Percentiles rank a stretch among this genome's conserved stretches.
Evolutionary conservation across 2,113 vertebrate species (phyloP).

Genomic region (Trogon melanurus): DNA sequence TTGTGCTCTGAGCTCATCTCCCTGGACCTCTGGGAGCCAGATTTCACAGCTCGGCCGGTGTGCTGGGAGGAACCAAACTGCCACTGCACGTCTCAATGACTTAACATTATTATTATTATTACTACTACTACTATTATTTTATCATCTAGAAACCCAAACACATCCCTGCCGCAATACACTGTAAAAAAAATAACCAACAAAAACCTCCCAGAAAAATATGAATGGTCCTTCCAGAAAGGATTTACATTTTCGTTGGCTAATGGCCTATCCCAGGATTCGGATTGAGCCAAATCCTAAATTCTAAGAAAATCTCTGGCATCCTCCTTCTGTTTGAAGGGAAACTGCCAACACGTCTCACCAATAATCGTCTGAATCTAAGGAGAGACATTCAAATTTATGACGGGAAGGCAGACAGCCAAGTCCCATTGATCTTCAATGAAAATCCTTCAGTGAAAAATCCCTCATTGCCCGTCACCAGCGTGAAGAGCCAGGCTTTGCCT

Average conservation of each 20-base stretch:
- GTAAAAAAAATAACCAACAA: background rate
- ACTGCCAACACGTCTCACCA: conserved; percentile 44
- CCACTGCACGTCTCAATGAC: background rate
- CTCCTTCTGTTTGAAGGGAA: conserved; percentile 40
- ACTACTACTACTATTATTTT: background rate
- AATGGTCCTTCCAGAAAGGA: background rate
- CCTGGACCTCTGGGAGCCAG: background rate
- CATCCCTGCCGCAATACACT: background rate
- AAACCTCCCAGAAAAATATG: background rate
- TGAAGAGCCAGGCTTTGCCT: background rate
- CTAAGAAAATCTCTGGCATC: background rate
- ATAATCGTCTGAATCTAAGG: conserved; percentile 4
- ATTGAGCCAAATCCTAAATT: conserved; percentile 10
- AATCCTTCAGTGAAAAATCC: conserved; percentile 6
- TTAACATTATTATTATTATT: background rate
- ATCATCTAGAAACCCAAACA: background rate
- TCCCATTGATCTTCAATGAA: conserved; percentile 27
- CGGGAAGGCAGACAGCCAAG: conserved; percentile 37
- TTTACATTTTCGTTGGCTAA: conserved; percentile 17
- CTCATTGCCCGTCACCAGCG: background rate
- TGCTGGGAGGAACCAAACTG: background rate
- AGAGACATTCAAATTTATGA: conserved; percentile 5
- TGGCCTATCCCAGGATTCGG: background rate
- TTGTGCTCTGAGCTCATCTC: background rate
- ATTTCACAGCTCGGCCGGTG: background rate